Conservation (phyloP, 2,888 invertebrate species). For the Philereme vetulata region DNA sequence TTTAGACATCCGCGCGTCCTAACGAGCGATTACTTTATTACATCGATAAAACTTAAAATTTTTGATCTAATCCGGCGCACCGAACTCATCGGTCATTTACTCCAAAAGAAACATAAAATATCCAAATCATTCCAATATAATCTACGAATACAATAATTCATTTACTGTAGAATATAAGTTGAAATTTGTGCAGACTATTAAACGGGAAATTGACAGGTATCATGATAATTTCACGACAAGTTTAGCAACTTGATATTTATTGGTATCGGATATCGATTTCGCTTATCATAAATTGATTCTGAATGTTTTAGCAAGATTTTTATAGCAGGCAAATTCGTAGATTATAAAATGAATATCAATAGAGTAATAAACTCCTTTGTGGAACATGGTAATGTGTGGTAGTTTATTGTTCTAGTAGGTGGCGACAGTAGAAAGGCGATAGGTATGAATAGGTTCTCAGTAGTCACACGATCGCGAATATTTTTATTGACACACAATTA, state of each 20-base stretch:
- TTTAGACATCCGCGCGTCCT: not conserved
- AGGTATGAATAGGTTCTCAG: too few species aligned
- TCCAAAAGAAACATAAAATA: not conserved
- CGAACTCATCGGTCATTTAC: not conserved
- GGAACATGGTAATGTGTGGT: constrained; percentile 8
- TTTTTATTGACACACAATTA: too few species aligned
- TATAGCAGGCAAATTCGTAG: not conserved
- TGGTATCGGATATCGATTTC: constrained; percentile 18
- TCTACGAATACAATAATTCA: too few species aligned
- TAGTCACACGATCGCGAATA: too few species aligned
- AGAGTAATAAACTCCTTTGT: constrained; percentile 3
- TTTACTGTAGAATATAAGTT: constrained; percentile 1
- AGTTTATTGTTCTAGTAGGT: constrained; percentile 5
- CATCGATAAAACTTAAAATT: constrained; percentile 9
- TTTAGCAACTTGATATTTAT: constrained; percentile 19
- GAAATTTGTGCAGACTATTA: not conserved
- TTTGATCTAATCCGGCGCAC: not conserved
- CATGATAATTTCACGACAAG: constrained; percentile 10
- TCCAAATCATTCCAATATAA: not conserved
- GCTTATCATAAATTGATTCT: constrained; percentile 5
- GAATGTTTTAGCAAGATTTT: not conserved
- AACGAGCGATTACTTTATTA: constrained; percentile 15
- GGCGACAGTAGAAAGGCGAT: constrained; percentile 5
- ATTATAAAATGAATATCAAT: not conserved
- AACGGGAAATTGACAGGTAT: constrained; percentile 20